These are phyloP conservation scores for Ia io DNA, from an alignment of 2,113 vertebrate genomes.

Conservation along the genomic window DNA sequence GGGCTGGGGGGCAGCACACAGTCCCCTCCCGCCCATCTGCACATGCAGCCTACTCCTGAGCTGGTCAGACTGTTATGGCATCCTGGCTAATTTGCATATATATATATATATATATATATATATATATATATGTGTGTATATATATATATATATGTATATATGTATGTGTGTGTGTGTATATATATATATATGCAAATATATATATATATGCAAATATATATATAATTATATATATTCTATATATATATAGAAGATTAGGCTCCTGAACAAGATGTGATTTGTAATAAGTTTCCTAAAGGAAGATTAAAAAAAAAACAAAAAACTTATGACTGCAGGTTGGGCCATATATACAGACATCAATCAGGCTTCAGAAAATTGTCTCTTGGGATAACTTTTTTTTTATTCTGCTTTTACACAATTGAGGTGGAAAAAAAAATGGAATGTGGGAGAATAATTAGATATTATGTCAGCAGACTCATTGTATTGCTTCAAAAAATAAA, in stretches of 20 bases:
- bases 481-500: conserved; percentile 12
- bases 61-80: no score
- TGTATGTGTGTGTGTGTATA: no score
- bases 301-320: background rate
- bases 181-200: no score
- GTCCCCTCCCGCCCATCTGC: no score
- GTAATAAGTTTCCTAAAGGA: background rate
- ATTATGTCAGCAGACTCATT: accelerated
- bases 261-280: background rate
- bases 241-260: background rate
- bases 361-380: background rate
- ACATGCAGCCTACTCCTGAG: no score
- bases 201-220: no score
- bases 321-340: background rate
- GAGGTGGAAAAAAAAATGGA: background rate
- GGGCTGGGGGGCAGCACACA: no score
- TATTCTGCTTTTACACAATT: background rate
- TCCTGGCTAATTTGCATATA: no score
- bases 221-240: no score
- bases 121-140: no score
- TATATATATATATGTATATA: no score
- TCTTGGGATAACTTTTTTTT: background rate
- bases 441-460: background rate
- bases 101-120: no score
- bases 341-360: background rate